Percentiles rank a stretch among this genome's conserved stretches.
Conservation (phyloP, 2,888 invertebrate species). For the Cerastis leucographa region DNA sequence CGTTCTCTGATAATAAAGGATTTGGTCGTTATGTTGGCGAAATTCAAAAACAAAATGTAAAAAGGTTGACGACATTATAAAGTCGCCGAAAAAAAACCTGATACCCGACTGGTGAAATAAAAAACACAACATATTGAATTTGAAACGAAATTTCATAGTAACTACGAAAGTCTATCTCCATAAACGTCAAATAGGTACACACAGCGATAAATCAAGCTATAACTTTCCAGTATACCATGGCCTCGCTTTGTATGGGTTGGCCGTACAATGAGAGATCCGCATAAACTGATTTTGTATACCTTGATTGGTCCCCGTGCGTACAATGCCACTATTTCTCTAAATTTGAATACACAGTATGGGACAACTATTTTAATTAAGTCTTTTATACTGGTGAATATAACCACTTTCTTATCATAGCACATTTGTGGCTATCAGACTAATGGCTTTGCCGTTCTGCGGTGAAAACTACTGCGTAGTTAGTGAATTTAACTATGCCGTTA, state of each 20-base stretch:
- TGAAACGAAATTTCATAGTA: not conserved
- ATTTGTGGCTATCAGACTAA: not conserved
- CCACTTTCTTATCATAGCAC: not conserved
- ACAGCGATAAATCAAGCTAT: no score
- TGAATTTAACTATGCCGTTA: not conserved
- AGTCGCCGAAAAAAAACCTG: slow-evolving; percentile 15
- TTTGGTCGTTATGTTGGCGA: slow-evolving; percentile 14
- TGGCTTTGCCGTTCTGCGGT: not conserved
- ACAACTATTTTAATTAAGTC: not conserved
- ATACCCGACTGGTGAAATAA: not conserved
- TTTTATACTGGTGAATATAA: not conserved
- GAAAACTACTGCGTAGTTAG: not conserved
- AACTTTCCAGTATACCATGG: no score
- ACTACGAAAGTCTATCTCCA: not conserved
- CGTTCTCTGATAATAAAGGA: slow-evolving; percentile 13
- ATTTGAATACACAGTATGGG: not conserved
- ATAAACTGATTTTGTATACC: no score
- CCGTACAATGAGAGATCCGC: no score
- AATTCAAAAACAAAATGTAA: slow-evolving; percentile 11
- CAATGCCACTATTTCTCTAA: no score
- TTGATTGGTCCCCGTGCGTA: no score
- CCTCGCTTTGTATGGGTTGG: no score
- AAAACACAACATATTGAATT: not conserved
- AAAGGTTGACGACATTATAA: not conserved
- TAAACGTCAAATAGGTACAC: not conserved